Percentiles rank a stretch among this genome's conserved stretches.
Evolutionary conservation across 30 jellyfish, hydroid and myxozoan species (phyloP).

Genomic region (Hydra vulgaris): DNA sequence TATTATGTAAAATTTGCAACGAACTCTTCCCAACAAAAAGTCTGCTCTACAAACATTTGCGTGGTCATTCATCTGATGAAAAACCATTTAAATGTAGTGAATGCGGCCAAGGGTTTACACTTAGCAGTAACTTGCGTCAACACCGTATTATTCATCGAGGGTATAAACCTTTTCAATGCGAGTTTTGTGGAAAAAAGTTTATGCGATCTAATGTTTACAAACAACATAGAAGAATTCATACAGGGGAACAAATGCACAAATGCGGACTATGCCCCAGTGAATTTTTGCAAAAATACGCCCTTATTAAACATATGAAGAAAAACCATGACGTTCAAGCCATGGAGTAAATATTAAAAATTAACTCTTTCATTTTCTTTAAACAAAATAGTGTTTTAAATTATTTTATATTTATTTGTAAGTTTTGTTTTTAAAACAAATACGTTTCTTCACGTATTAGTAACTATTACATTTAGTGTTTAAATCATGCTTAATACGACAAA

Average conservation of each 20-base stretch:
- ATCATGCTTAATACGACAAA: too few species aligned
- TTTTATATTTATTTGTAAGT: too few species aligned
- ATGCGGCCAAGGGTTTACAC: slow-evolving; percentile 97
- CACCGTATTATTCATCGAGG: slow-evolving; percentile 96
- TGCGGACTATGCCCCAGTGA: slow-evolving; percentile 97
- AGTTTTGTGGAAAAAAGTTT: slow-evolving; percentile 95
- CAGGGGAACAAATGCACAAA: slow-evolving; percentile 98
- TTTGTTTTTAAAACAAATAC: too few species aligned
- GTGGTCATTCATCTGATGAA: slow-evolving; percentile 98
- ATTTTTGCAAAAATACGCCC: slow-evolving; percentile 88
- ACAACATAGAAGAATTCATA: slow-evolving; percentile 93
- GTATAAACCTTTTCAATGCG: slow-evolving; percentile 96
- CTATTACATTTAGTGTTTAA: too few species aligned
- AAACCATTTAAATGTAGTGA: slow-evolving; percentile 97
- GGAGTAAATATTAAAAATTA: slow-evolving; percentile 22
- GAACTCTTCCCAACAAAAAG: slow-evolving; percentile 84
- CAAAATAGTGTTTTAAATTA: too few species aligned
- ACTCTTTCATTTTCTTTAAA: background rate
- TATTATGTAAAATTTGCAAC: slow-evolving; percentile 87
- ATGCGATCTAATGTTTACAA: slow-evolving; percentile 95
- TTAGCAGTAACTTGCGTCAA: slow-evolving; percentile 92
- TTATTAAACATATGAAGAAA: slow-evolving; percentile 92
- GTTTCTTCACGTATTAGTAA: too few species aligned
- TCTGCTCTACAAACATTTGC: slow-evolving; percentile 81
- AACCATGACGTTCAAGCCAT: slow-evolving; percentile 88